phyloP scores from a whole-genome alignment of 2,888 invertebrate species.

The Oxycera nigricornis region DNA sequence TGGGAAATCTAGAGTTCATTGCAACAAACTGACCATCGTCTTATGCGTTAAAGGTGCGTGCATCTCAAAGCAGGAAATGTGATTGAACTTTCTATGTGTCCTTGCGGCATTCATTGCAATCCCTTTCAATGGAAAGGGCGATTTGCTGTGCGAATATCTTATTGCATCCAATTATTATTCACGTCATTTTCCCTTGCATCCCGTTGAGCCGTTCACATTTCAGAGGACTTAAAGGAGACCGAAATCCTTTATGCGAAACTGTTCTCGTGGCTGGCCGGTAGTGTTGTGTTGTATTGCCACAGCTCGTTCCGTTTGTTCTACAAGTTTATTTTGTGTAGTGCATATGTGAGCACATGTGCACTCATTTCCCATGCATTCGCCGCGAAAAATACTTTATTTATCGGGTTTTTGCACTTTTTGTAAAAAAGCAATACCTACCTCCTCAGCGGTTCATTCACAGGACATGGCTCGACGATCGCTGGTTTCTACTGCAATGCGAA shows the following conservation, averaged over 20 bases:
- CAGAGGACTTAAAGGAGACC: background rate
- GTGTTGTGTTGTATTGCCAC: background rate
- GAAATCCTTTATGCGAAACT: background rate
- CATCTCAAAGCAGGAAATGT: background rate
- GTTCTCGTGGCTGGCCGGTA: background rate
- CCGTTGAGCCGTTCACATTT: background rate
- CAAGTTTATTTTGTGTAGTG: background rate
- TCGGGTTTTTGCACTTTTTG: slow-evolving; percentile 4
- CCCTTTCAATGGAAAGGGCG: background rate
- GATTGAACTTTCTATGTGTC: background rate
- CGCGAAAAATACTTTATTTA: background rate
- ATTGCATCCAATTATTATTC: background rate
- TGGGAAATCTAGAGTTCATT: no score
- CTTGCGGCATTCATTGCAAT: slow-evolving; percentile 1
- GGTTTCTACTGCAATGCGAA: background rate
- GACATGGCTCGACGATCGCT: background rate
- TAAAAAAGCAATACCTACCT: background rate
- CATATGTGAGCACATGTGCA: slow-evolving; percentile 13
- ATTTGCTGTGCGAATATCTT: background rate
- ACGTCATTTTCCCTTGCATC: background rate
- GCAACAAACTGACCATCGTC: no score
- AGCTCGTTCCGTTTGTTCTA: background rate
- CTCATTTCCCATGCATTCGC: slow-evolving; percentile 20
- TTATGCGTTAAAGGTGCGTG: no score
- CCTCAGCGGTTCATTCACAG: background rate